Evolutionary conservation across 2,113 vertebrate genomes (phyloP).

Genomic region (Tachysurus fulvidraco): DNA sequence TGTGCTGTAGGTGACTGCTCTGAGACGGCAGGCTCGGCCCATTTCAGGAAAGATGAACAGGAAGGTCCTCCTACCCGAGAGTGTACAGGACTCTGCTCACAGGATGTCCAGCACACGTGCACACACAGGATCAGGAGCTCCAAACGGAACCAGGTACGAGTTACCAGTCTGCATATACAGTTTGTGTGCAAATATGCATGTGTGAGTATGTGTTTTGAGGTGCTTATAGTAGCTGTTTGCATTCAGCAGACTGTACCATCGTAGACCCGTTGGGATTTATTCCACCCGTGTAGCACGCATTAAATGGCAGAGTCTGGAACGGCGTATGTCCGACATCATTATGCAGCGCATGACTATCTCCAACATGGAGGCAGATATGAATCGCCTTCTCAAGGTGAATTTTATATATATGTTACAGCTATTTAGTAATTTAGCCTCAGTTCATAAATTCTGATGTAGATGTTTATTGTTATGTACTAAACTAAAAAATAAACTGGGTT

Average conservation of each 20-base stretch:
- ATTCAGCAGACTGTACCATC: conserved; percentile 78
- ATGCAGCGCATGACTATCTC: conserved; percentile 98
- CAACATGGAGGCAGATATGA: conserved; percentile 98
- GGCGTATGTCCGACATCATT: conserved; percentile 89
- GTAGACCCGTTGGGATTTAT: conserved; percentile 78
- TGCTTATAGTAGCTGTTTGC: conserved; percentile 12
- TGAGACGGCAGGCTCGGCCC: conserved; percentile 88
- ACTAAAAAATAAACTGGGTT: background rate
- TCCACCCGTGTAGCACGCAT: conserved; percentile 84
- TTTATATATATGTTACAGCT: background rate
- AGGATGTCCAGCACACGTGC: conserved; percentile 81
- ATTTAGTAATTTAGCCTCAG: background rate
- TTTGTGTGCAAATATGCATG: background rate
- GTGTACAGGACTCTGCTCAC: conserved; percentile 73
- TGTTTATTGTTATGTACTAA: background rate
- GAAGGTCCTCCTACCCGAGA: conserved; percentile 81
- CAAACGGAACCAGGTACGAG: conserved; percentile 82
- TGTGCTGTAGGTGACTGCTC: conserved; percentile 83
- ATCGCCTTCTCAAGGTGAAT: conserved; percentile 88
- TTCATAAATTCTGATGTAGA: background rate
- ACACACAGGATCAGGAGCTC: conserved; percentile 70
- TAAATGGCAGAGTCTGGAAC: conserved; percentile 94
- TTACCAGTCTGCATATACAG: conserved; percentile 19
- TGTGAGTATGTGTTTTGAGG: background rate
- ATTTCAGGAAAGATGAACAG: conserved; percentile 86